Evolutionary conservation across 2,888 invertebrate genomes (phyloP).

Genomic region (Thymelicus sylvestris): DNA sequence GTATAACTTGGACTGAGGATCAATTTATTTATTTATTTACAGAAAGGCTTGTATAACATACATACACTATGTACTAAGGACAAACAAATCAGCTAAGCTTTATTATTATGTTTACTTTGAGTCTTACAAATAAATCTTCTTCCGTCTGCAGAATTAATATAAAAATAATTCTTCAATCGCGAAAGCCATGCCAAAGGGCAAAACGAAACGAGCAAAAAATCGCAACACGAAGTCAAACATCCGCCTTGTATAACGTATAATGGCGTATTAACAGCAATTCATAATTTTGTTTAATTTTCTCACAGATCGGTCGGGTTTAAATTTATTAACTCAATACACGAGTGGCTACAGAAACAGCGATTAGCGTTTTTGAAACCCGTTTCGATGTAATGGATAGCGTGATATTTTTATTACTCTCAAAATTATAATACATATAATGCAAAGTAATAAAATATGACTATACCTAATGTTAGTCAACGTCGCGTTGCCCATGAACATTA

Average conservation of each 20-base stretch:
- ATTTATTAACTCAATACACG: slow-evolving; percentile 46
- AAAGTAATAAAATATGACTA: no score
- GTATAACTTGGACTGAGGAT: no score
- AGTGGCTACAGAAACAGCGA: slow-evolving; percentile 50
- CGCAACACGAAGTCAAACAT: slow-evolving; percentile 58
- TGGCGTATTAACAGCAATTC: slow-evolving; percentile 61
- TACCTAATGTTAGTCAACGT: no score
- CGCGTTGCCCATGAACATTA: no score
- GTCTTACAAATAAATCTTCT: slow-evolving; percentile 5
- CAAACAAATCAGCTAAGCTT: not conserved
- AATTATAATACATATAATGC: no score
- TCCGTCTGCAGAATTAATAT: slow-evolving; percentile 17
- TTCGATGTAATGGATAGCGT: no score
- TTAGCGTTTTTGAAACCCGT: slow-evolving; percentile 32
- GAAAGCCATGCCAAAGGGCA: slow-evolving; percentile 56
- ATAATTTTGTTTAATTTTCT: slow-evolving; percentile 79
- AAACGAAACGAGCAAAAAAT: slow-evolving; percentile 49
- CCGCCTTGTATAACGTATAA: slow-evolving; percentile 49
- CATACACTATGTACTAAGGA: no score
- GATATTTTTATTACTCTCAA: no score
- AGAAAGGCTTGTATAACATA: no score
- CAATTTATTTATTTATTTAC: no score
- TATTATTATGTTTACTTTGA: slow-evolving; percentile 2
- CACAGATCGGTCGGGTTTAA: slow-evolving; percentile 59
- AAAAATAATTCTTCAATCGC: slow-evolving; percentile 18